Percentiles rank a stretch among this genome's conserved stretches.
These are phyloP conservation scores for Triplophysa bombifrons DNA, from an alignment of 2,797 vertebrate genomes.

Conservation along the genomic window DNA sequence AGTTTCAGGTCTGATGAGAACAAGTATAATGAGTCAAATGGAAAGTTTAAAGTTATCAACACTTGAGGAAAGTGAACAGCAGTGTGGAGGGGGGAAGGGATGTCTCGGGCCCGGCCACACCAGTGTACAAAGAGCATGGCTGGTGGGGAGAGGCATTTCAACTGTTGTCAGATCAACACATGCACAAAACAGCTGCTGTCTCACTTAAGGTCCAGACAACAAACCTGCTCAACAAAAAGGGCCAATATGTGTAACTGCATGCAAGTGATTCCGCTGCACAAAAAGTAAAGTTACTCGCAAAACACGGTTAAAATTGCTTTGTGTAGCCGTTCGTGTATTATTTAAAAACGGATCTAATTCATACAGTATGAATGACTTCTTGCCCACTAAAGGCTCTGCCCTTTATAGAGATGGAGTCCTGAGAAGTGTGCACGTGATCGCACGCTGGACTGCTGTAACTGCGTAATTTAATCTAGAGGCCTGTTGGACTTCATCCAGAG, in stretches of 20 bases:
- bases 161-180: slow-evolving; percentile 30
- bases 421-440: slow-evolving; percentile 3
- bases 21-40: neutral
- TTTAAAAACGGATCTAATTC: slow-evolving; percentile 3
- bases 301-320: neutral
- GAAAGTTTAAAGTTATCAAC: neutral
- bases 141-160: neutral
- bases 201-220: neutral
- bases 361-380: slow-evolving; percentile 1
- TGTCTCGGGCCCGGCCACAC: neutral
- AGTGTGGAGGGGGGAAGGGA: neutral
- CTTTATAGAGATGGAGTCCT: slow-evolving; percentile 15
- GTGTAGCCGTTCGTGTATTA: neutral
- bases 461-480: slow-evolving; percentile 10
- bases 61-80: neutral
- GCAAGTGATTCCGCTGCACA: fast-evolving
- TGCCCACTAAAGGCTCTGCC: slow-evolving; percentile 19
- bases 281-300: neutral
- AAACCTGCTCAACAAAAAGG: neutral
- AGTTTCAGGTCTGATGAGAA: neutral
- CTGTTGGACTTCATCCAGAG: neutral
- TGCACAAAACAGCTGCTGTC: slow-evolving; percentile 47
- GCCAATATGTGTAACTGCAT: neutral
- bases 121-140: too few relatives aligned
- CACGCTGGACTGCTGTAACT: neutral